Evolutionary conservation across 2,113 vertebrate genomes (phyloP), one percentile per base, ranked within the genome.

Genomic region (Xiphias gladius): DNA sequence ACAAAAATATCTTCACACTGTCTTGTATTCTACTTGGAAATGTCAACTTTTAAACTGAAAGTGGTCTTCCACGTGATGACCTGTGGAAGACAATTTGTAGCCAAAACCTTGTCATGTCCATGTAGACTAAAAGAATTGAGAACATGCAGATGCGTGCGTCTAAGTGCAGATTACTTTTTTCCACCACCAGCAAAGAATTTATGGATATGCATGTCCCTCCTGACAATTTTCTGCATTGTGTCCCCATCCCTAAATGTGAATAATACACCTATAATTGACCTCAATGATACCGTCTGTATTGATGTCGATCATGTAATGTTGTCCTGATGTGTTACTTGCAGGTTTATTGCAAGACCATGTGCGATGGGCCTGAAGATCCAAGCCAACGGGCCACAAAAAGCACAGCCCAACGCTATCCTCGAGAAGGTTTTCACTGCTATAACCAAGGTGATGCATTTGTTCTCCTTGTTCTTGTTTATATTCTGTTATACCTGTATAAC

Each of bases 361-460:
- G 98, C 98, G 69, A 96, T 98, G 94, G 97, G 96, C 85, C 95
- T 99, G 88, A 98, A 98, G 93, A 99, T 99, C 84, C 98, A 99
- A 95, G 96, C 96, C 80, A 98, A 92, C 2, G 98, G 97, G 88
- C 97, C 97, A 8, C 97, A 97, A 71, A 98, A 97, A 93, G 98
- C 98, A 74, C 97, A 97, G 80, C 97, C 97, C 79, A 99, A 99
- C 68, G 98, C 98, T 57, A 99, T 99, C 85, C 91, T 99, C 94
- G 98, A 99, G 93, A 99, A 99, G 93, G 98, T 99, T 84, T 99
- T 99, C 94, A 99, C 97, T 63, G 97, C 98, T 35, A 99, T 99
- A 89, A 99, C 98, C 59, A 99, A 99, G 98, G 98, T 98, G 62
- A 2, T 39, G 24, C 52, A 62, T 0, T 30, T 13, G 2, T 73